Evolutionary conservation across 2,888 invertebrate species (phyloP).

Genomic region (Synanthedon formicaeformis): DNA sequence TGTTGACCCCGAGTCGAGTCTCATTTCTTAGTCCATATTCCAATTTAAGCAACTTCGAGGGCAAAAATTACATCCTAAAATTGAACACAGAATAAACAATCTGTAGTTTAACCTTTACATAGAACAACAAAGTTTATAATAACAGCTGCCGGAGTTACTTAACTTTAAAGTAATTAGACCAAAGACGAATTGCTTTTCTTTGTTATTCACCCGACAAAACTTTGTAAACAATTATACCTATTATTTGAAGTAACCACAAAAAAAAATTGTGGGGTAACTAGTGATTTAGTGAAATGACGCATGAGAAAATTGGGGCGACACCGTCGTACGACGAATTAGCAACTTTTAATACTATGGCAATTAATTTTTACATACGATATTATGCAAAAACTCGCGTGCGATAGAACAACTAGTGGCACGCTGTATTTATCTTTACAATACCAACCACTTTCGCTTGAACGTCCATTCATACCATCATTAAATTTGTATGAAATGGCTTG

Average conservation of each 20-base stretch:
- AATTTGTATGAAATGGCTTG: conserved; percentile 6
- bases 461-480: conserved; percentile 1
- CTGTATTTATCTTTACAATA: neutral
- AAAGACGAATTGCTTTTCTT: no score
- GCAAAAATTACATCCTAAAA: no score
- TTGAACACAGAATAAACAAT: neutral
- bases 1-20: conserved; percentile 8
- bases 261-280: no score
- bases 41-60: no score
- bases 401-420: neutral
- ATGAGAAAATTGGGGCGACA: neutral
- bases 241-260: no score
- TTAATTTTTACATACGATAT: conserved; percentile 10
- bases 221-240: no score
- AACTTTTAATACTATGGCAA: neutral
- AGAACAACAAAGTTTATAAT: neutral
- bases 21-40: conserved; percentile 4
- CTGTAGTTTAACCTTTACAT: neutral
- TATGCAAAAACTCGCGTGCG: conserved; percentile 22
- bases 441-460: conserved; percentile 6
- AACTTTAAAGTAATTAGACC: neutral
- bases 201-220: no score
- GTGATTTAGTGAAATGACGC: neutral
- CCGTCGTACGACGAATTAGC: neutral
- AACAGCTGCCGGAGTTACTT: neutral